Evolutionary conservation across 2,888 invertebrate species (phyloP), one percentile per base, ranked within the genome.

Genomic region (Scaeva pyrastri): DNA sequence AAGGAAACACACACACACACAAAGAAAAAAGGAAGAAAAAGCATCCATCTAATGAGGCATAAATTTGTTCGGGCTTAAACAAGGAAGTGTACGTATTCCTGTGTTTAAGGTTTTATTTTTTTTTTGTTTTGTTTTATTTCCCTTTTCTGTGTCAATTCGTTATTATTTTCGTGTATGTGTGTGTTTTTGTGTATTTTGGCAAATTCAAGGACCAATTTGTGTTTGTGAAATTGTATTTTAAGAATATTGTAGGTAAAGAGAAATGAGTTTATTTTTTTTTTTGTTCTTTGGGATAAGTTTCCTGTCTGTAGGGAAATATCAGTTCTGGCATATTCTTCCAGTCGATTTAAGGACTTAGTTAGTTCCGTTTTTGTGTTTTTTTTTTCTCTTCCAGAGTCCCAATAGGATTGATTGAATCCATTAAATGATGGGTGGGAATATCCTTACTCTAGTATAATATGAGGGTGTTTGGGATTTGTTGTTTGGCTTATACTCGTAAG

Each of bases 31-130:
- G 23, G 6, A n/a, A 58, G 21, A 60, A 60, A 45, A 72, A 73
- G 64, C 70, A 71, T 78, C 64, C 70, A 64, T 43, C 83, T 84
- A 84, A 84, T 84, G 70, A 78, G 71, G 64, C 83, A 72, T 82
- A 58, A 43, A 66, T 82, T 72, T 58, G 68, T 50, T 48, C 56
- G 39, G 48, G 45, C 48, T 41, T 26, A 62, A 60, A 52, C 45
- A 64, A 56, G 75, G 41, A 62, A 50, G 66, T 21, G 19, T 66
- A 6, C 5, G 23, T 72, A 39, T 43, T 50, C 26, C 26, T 62
- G 50, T 43, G n/a, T n/a, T 14, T 48, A 39, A 16, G 45, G n/a
- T 31, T 62, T 52, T 48, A 8, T 43, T 71, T 52, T 52, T 58
- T 39, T 39, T 66, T 41, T n/a, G n/a, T n/a, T n/a, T n/a, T n/a